phyloP scores from a whole-genome alignment of 2,888 invertebrate genomes.

The Agrotis puta region DNA sequence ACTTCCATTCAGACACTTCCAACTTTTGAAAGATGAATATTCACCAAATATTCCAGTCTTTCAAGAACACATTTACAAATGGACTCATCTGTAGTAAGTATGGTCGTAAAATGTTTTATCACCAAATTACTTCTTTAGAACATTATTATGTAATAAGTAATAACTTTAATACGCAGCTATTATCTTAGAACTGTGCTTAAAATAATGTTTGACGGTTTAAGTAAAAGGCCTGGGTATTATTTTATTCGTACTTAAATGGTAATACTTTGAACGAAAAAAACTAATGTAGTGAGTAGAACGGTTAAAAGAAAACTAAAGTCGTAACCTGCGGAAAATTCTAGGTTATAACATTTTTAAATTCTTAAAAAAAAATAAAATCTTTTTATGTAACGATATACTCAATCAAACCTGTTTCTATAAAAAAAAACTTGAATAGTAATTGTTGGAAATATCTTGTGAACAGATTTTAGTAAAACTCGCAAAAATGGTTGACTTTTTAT shows the following conservation, averaged over 20 bases:
- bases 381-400: too few species aligned
- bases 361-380: too few species aligned
- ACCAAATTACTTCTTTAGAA: conserved; percentile 7
- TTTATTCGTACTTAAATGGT: not conserved
- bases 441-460: too few species aligned
- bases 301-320: too few species aligned
- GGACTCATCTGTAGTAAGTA: conserved; percentile 38
- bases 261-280: too few species aligned
- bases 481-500: too few species aligned
- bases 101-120: conserved; percentile 21
- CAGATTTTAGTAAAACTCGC: too few species aligned
- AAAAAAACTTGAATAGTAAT: too few species aligned
- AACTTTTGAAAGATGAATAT: conserved; percentile 47
- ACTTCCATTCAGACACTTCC: conserved; percentile 37
- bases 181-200: conserved; percentile 6
- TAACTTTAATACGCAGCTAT: conserved; percentile 12
- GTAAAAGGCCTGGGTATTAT: not conserved
- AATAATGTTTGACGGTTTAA: not conserved
- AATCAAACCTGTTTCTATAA: too few species aligned
- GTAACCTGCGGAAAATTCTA: too few species aligned
- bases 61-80: conserved; percentile 54
- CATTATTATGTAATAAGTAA: conserved; percentile 14
- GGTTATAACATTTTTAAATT: too few species aligned
- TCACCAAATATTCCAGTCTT: conserved; percentile 34
- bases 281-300: too few species aligned